Evolutionary conservation across 2,113 vertebrate species (phyloP), one percentile per base, ranked within the genome.

Genomic region (Zosterops pallidus): DNA sequence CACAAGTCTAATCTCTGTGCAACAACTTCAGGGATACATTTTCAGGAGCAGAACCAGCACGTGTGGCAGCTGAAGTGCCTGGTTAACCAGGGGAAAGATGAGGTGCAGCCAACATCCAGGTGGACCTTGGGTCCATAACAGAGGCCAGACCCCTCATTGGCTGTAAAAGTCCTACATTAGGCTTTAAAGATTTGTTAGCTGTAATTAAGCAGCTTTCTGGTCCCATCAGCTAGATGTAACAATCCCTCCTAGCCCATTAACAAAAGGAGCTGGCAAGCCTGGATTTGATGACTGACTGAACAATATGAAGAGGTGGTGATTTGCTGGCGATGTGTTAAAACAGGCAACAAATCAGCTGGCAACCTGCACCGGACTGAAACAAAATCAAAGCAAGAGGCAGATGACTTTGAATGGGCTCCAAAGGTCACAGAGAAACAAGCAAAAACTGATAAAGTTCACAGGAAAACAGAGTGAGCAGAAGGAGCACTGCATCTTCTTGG

Each of bases 371-470:
- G 86, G 71, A 44, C 62, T 76, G 86, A 91, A 92, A 92, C 80
- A 63, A 94, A 94, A 94, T 88, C 91, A 91, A 91, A 97, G 92
- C 78, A 86, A 81, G 89, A 93, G 82, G 84, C 89, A 95, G 87
- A 94, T 96, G 86, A 96, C 97, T 96, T 97, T 94, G 92, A 94
- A 95, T 21, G 33, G 75, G 44, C 69, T 97, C 92, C 82, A 95
- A 92, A 96, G 94, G 92, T 96, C 95, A 81, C 41, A 77, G 71
- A 92, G 69, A 96, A 96, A 93, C 94, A 95, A 89, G 63, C 24
- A 83, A 92, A 88, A 95, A 75, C 68, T 65, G 96, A 92, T 74
- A 74, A 89, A 90, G 92, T 93, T 96, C 92, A 84, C 67, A 69
- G 83, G 86, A 79, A 94, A 96, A 92, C 94, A 89, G 93, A 89